Evolutionary conservation across 2,888 invertebrate species (phyloP), one percentile per base, ranked within the genome.

Genomic region (Drosophila lutescens): DNA sequence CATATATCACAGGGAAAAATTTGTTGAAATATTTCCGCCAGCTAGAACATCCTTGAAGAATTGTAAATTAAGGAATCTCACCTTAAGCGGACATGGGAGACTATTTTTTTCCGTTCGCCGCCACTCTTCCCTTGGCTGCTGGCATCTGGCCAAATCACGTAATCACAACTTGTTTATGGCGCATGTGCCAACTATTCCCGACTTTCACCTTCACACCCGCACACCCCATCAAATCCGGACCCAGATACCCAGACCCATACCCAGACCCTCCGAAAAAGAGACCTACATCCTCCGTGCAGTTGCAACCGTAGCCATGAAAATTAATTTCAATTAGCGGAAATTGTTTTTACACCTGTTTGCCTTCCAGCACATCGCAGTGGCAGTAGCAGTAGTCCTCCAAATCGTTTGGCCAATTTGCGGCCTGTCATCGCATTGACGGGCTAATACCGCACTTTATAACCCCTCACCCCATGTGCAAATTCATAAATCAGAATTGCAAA

Each of bases 91-190:
- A 44, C 43, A 38, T 32, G n/a, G 17, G 62, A 49, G 54, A 54
- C 32, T 44, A 32, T 46, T 68, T 65, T 53, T 55, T 49, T 20
- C 30, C 44, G 36, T 34, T 65, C 26, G 20, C 49, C 32, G 57
- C 41, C 53, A 34, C 15, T 47, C 49, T 53, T 63, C 79, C 70
- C 60, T 65, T 72, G 49, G 70, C 44, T 54, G 60, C 76, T 82
- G 82, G 88, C 82, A 88, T 86, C 68, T 74, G 83, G 89, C 85
- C 85, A 86, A 86, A 89, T 86, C 85, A 86, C 83, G 88, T 87
- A 89, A 86, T 88, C 89, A 76, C 60, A 69, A 82, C 83, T 85
- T 82, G 89, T 89, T 86, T 81, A 83, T 83, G 57, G 88, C 88
- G 82, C 82, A 82, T 88, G 88, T 82, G 88, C 88, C 86, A 83